Evolutionary conservation across 2,888 invertebrate species (phyloP), one percentile per base, ranked within the genome.

Genomic region (Muschampia plurimacula): DNA sequence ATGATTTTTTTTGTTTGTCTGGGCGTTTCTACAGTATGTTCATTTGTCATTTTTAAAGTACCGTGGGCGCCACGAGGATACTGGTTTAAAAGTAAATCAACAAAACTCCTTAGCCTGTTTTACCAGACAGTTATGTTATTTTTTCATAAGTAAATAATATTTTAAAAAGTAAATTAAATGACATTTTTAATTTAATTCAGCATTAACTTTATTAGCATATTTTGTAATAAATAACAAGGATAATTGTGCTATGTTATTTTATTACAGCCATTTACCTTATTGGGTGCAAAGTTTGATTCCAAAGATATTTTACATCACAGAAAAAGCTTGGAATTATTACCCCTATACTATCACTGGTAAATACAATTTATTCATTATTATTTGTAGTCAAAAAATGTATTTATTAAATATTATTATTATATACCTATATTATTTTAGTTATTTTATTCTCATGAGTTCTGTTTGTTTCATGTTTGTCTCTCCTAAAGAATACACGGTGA

Each of bases 261-360:
- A 76, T 95, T 95, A 65, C 91, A 98, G 98, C 86, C 97, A 98
- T 82, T 95, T 98, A 75, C 98, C 98, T 5, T 97, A 97, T 85
- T 99, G 98, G 98, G 95, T 98, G 69, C 97, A 98, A 89, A 96
- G 97, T 4, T 90, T 98, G 80, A 96, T 97, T 83, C 98, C 98
- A 77, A 96, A 97, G 89, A 96, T 98, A 86, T 98, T 98, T 92
- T 99, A 98, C 90, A 96, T 98, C 22, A 98, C 97, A 73, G 98
- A 98, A 90, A 98, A 98, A 86, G 98, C 98, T 13, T 98, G 98
- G 98, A 98, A 99, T 89, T 98, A 97, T 90, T 99, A 98, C 92
- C 98, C 98, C 12, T 98, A 96, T 82, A 98, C 98, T 28, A 96
- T 97, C 69, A 98, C 97, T 91, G 97, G 96, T 96, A 95, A 92